Conservation (phyloP, 2,888 invertebrate genomes). For the Paralinhomoeus sp. region DNA sequence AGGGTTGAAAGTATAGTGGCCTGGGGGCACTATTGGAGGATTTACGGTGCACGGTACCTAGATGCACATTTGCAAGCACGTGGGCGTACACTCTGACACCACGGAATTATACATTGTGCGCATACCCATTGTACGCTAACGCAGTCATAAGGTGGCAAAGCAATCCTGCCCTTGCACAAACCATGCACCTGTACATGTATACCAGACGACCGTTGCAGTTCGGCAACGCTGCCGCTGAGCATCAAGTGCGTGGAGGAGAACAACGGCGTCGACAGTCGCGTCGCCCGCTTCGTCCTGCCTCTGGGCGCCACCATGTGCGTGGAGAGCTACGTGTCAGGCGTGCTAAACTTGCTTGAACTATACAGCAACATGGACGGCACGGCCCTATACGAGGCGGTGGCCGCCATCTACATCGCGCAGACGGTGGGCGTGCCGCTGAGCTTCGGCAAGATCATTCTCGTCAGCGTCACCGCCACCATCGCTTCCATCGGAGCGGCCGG, state of each 20-base stretch:
- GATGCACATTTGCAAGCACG: no score
- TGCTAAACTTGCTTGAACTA: not conserved
- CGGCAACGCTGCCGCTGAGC: conserved; percentile 83
- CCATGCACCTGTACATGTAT: no score
- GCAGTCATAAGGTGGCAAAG: no score
- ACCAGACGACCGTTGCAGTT: conserved; percentile 19
- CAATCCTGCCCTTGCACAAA: no score
- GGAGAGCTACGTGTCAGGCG: conserved; percentile 47
- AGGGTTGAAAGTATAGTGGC: no score
- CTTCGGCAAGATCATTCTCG: conserved; percentile 63
- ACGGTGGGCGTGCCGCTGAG: conserved; percentile 41
- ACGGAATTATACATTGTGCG: no score
- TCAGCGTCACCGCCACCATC: conserved; percentile 80
- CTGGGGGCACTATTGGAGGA: no score
- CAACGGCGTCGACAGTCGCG: conserved; percentile 62
- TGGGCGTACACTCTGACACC: no score
- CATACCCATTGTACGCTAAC: no score
- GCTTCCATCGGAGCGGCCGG: conserved; percentile 93
- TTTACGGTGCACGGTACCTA: no score
- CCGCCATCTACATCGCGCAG: conserved; percentile 34
- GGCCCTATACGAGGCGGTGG: conserved; percentile 35
- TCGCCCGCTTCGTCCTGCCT: conserved; percentile 45
- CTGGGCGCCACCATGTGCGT: conserved; percentile 83
- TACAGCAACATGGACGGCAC: conserved; percentile 33
- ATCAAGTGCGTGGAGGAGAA: conserved; percentile 66